Evolutionary conservation across 2,888 invertebrate genomes (phyloP).

Genomic region (Pristionchus arcanus): DNA sequence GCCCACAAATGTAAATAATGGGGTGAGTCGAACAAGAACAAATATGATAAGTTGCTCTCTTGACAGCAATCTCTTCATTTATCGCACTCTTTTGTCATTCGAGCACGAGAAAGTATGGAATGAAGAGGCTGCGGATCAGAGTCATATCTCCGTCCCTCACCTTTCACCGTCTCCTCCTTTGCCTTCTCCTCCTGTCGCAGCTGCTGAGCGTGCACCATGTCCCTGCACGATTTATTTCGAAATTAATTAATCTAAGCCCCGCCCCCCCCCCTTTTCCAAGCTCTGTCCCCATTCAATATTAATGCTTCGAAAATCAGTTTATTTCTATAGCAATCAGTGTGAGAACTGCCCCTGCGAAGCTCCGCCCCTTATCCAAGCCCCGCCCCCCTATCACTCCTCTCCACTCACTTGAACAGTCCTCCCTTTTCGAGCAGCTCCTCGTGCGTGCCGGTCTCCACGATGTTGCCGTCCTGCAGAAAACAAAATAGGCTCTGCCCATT

Average conservation of each 20-base stretch:
- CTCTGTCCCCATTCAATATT: neutral
- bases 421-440: slow-evolving; percentile 75
- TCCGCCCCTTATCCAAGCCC: neutral
- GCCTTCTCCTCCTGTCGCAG: slow-evolving; percentile 68
- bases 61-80: no score
- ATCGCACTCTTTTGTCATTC: neutral
- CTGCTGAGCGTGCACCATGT: slow-evolving; percentile 81
- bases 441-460: slow-evolving; percentile 82
- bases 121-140: neutral
- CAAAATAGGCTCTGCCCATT: neutral
- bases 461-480: slow-evolving; percentile 74
- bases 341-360: no score
- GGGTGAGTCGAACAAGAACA: no score
- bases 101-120: no score
- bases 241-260: neutral
- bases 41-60: no score
- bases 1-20: no score
- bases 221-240: slow-evolving; percentile 55
- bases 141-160: neutral
- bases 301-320: no score
- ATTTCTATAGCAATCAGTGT: no score
- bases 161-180: slow-evolving; percentile 56
- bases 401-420: slow-evolving; percentile 80
- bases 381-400: neutral
- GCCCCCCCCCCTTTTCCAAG: neutral